phyloP scores from a whole-genome alignment of 2,888 invertebrate genomes.

The Agrenia bidenticulata region DNA sequence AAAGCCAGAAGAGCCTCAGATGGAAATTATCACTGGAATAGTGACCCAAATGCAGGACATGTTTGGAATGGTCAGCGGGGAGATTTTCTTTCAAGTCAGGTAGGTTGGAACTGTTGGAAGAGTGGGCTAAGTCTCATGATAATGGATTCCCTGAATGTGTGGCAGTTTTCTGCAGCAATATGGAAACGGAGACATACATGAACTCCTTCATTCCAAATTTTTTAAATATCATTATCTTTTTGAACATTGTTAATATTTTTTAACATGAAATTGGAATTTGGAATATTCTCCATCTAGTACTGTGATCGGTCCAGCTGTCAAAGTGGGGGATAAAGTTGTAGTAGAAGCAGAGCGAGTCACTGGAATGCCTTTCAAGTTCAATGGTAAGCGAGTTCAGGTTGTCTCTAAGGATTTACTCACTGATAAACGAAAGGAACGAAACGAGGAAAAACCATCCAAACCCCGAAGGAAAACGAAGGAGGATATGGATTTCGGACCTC shows the following conservation, averaged over 20 bases:
- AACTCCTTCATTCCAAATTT: too few species aligned
- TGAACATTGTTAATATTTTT: not conserved
- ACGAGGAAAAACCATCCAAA: conserved; percentile 3
- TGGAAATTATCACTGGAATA: conserved; percentile 62
- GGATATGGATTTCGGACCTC: not conserved
- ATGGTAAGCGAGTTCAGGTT: conserved; percentile 88
- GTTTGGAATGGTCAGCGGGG: conserved; percentile 94
- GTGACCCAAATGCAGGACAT: conserved; percentile 91
- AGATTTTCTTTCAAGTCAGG: conserved; percentile 89
- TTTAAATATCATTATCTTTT: not conserved
- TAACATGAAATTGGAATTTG: not conserved
- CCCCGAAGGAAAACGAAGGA: too few species aligned
- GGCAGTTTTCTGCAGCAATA: not conserved
- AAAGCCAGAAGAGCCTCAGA: not conserved
- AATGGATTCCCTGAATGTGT: not conserved
- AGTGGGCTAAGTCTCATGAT: not conserved
- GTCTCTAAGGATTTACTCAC: conserved; percentile 28
- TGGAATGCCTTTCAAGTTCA: conserved; percentile 97
- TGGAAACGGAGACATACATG: not conserved
- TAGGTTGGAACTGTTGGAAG: conserved; percentile 53
- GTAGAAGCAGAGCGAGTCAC: conserved; percentile 90
- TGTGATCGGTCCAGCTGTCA: conserved; percentile 80
- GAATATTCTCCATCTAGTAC: conserved; percentile 63
- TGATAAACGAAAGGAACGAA: not conserved
- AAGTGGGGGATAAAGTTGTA: conserved; percentile 85